Evolutionary conservation across 2,888 invertebrate genomes (phyloP).

Genomic region (Tipula unca): DNA sequence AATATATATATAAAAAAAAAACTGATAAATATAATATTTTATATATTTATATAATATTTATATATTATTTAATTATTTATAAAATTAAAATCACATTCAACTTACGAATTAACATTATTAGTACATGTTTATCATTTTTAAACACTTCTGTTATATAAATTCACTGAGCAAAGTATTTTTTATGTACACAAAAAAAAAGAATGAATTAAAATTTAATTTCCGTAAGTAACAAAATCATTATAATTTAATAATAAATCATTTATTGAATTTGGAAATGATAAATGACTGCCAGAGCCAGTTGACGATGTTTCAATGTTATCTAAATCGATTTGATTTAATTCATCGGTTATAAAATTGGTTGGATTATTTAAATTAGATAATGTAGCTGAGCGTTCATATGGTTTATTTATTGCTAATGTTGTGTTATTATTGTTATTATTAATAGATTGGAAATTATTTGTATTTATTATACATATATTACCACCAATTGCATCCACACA

Average conservation of each 20-base stretch:
- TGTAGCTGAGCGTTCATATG: conserved; percentile 9
- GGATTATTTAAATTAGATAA: conserved; percentile 19
- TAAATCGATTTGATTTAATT: conserved; percentile 20
- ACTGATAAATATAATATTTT: neutral
- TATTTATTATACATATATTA: conserved; percentile 17
- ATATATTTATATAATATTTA: neutral
- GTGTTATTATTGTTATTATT: neutral
- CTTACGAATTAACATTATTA: neutral
- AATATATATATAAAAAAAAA: no score
- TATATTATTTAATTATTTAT: neutral
- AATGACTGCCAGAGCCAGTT: conserved; percentile 28
- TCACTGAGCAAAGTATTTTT: conserved; percentile 9
- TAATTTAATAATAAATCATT: neutral
- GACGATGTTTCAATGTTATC: conserved; percentile 25
- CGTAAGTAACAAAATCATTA: neutral
- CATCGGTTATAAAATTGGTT: neutral
- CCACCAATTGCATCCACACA: neutral
- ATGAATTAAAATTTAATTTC: neutral
- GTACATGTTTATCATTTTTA: neutral
- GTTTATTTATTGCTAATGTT: neutral
- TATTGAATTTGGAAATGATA: conserved; percentile 20
- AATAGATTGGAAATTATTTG: neutral
- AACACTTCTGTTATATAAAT: neutral
- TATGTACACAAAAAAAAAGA: neutral
- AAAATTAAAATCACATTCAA: conserved; percentile 14